Base-by-base conservation (phyloP, 2,113 vertebrate genomes). In the Coryphaenoides rupestris region DNA sequence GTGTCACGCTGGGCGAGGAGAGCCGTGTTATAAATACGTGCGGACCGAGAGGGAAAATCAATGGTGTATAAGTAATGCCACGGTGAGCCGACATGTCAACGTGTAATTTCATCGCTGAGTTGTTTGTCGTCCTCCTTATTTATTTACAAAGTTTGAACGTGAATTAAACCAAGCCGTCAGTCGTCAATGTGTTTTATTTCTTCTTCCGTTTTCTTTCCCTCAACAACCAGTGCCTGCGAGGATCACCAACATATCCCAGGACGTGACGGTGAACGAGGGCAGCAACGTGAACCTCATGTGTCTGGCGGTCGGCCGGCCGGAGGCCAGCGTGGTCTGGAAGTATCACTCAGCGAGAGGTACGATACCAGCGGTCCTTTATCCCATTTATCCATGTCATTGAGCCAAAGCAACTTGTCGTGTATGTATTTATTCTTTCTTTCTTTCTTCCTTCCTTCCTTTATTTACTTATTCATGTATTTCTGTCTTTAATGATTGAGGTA, bases 251-350 rank as follows among this genome's bases (percentile, higher is more conserved):
- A 95, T 99, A 83, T 96, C 97, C 65, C 89, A 90, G 28, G 94
- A 97, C 80, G 81, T 98, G 81, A 94, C 94, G 40, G 96, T 99
- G 81, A 99, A 98, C 0, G 97, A 98, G 86, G 97, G 97, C 0
- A 96, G 92, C 87, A 95, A 93, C 0, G 89, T 98, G 81, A 96
- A 92, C 77, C 94, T 99, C 53, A 93, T 93, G 89, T 99, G 97
- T 82, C 89, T 96, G 88, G 96, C 95, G 7, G 93, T 93, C 0
- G 96, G 97, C 64, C 92, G 96, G 76, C 97, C 96, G 14, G 96
- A 98, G 54, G 94, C 97, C 14, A 95, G 89, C 21, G 89, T 98
- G 68, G 93, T 93, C 67, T 99, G 97, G 97, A 95, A 94, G 78
- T 93, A 98, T 74, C 93, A 94, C 66, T 95, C 95, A 0, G 91